phyloP scores from a whole-genome alignment of 2,113 vertebrate genomes.

The Monarcha castaneiventris region DNA sequence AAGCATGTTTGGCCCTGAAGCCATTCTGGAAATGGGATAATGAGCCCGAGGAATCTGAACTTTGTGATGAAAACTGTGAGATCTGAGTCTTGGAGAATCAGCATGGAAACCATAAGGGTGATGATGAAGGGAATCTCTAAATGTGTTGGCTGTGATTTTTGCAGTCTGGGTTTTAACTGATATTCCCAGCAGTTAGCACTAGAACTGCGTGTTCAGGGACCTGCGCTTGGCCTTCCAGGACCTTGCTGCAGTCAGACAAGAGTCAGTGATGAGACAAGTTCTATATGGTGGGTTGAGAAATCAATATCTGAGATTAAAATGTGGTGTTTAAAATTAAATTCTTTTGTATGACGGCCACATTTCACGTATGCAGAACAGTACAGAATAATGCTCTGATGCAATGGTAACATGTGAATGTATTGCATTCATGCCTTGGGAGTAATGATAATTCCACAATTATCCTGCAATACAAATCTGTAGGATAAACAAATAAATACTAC shows the following conservation, averaged over 20 bases:
- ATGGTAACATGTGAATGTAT: neutral
- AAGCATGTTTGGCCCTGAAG: neutral
- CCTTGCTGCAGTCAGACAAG: neutral
- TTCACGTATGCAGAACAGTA: neutral
- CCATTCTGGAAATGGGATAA: neutral
- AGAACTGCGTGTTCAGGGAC: neutral
- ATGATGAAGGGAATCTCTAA: neutral
- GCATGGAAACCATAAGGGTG: neutral
- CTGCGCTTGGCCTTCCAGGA: neutral
- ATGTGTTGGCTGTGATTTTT: neutral
- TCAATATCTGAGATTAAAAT: neutral
- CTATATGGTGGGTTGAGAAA: neutral
- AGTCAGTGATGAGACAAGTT: neutral
- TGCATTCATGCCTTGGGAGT: neutral
- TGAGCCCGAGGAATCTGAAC: neutral
- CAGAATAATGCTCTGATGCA: neutral
- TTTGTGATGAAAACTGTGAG: neutral
- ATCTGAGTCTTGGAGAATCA: neutral
- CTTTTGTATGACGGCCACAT: neutral
- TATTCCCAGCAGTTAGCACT: neutral
- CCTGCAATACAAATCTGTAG: neutral
- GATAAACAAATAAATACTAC: neutral
- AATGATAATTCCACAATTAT: neutral
- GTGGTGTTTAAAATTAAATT: neutral
- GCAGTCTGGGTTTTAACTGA: neutral